Conservation (phyloP, 2,113 vertebrate genomes). For the Scortum barcoo region DNA sequence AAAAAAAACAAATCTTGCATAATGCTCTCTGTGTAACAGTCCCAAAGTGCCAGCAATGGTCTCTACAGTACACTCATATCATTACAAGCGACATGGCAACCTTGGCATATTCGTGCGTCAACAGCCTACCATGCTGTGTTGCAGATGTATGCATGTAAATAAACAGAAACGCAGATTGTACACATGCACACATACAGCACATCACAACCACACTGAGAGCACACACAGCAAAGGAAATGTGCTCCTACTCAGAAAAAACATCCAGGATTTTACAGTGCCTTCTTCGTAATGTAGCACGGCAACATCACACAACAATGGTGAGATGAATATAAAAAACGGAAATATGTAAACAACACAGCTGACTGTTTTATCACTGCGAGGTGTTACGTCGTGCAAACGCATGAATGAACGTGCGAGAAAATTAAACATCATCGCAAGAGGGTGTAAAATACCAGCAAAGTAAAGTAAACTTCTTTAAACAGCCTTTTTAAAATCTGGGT, state of each 20-base stretch:
- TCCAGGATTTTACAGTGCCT: neutral
- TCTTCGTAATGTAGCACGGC: neutral
- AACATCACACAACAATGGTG: neutral
- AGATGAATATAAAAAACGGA: neutral
- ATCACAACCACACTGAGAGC: no score
- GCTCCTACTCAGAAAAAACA: neutral
- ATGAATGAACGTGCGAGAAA: constrained; percentile 35
- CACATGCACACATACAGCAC: no score
- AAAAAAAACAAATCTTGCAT: neutral
- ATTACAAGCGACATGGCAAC: neutral
- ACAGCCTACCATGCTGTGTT: neutral
- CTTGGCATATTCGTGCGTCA: neutral
- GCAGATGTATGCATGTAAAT: no score
- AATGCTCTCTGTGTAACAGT: neutral
- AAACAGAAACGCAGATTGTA: neutral
- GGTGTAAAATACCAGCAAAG: constrained; percentile 1
- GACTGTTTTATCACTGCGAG: neutral
- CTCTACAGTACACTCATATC: neutral
- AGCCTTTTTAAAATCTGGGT: no score
- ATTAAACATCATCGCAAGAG: neutral
- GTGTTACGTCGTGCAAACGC: constrained; percentile 11
- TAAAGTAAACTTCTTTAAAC: no score
- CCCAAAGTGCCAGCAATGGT: neutral
- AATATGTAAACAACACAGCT: constrained; percentile 8
- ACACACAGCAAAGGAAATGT: neutral